Conservation (phyloP, 2,797 vertebrate species). For the Chaunax sp. region DNA sequence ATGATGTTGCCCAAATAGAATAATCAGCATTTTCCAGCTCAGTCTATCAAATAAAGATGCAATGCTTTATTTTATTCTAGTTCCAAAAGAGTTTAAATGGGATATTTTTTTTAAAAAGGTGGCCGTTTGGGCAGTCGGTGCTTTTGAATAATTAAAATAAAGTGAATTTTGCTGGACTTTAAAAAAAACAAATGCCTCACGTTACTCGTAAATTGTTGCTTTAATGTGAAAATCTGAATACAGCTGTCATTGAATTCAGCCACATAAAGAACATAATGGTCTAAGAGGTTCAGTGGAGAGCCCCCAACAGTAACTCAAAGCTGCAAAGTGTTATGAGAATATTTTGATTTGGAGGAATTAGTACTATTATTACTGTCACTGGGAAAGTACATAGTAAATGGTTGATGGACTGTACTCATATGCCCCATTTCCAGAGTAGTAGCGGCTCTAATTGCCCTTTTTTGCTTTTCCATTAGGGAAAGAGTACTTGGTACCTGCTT, state of each 20-base stretch:
- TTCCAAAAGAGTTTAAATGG: neutral
- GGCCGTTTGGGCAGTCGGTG: neutral
- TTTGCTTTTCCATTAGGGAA: too few relatives aligned
- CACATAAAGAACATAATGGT: neutral
- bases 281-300: neutral
- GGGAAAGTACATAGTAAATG: neutral
- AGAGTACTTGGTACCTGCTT: too few relatives aligned
- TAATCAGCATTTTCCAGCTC: conserved; percentile 9
- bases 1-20: conserved; percentile 10
- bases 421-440: neutral
- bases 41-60: neutral
- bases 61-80: neutral
- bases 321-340: neutral
- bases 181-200: neutral
- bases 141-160: neutral
- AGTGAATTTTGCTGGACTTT: neutral
- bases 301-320: neutral
- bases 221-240: neutral
- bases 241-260: neutral
- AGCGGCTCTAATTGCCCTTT: too few relatives aligned
- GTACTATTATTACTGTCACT: neutral
- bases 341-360: neutral
- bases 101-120: neutral
- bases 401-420: too few relatives aligned
- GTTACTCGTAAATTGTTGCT: neutral